Evolutionary conservation across 2,888 invertebrate genomes (phyloP).

Genomic region (Cephalotes varians): DNA sequence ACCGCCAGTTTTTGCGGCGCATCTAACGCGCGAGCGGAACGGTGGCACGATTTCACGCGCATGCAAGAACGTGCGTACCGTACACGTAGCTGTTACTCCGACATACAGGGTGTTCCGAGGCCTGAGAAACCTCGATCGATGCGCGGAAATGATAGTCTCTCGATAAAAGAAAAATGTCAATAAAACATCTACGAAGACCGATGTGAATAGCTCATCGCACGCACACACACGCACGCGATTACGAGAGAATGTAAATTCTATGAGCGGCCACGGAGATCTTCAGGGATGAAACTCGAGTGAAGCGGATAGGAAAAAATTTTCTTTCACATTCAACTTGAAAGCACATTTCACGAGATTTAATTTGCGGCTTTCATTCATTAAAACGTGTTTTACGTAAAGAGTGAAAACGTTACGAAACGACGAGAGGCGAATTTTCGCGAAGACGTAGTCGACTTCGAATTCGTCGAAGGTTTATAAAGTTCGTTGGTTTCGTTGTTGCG

Average conservation of each 20-base stretch:
- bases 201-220: neutral
- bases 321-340: neutral
- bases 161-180: neutral
- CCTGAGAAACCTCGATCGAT: neutral
- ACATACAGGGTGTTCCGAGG: constrained; percentile 31
- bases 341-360: neutral
- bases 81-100: constrained; percentile 43
- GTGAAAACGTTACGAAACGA: neutral
- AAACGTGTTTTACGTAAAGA: neutral
- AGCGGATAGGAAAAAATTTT: neutral
- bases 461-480: neutral
- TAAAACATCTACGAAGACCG: neutral
- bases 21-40: constrained; percentile 35
- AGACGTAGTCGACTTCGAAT: neutral
- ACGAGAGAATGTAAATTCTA: neutral
- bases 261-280: neutral
- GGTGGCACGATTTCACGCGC: constrained; percentile 61
- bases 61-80: constrained; percentile 49
- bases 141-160: neutral
- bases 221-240: neutral
- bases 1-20: constrained; percentile 65
- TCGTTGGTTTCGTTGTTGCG: neutral
- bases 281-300: neutral
- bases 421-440: neutral
- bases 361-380: neutral